Conservation (phyloP, 2,113 vertebrate species). For the Alouatta palliata region DNA sequence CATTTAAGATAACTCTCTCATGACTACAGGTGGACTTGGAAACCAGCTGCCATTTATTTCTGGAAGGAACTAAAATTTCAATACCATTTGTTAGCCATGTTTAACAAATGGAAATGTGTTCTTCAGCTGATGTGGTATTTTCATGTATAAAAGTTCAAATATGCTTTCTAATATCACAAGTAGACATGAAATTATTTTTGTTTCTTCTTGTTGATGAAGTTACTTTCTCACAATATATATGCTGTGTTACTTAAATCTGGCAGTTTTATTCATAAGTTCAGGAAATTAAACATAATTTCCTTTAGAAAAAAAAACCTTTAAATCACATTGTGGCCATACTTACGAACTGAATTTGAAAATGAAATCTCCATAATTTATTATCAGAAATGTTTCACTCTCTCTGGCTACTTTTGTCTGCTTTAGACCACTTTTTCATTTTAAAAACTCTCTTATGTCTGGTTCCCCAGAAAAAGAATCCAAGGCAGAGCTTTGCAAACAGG, state of each 20-base stretch:
- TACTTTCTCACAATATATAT: background rate
- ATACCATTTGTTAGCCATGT: background rate
- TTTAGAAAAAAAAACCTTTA: background rate
- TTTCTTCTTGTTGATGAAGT: constrained; percentile 14
- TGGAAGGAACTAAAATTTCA: constrained; percentile 44
- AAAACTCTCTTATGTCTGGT: background rate
- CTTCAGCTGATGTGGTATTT: background rate
- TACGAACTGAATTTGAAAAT: background rate
- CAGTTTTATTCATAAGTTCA: constrained; percentile 16
- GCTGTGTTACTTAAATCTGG: background rate
- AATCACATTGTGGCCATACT: background rate
- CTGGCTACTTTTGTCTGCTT: background rate
- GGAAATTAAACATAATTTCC: background rate
- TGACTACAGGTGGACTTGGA: background rate
- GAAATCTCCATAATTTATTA: background rate
- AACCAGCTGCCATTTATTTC: constrained; percentile 36
- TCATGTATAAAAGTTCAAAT: background rate
- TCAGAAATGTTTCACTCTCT: background rate
- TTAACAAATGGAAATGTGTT: background rate
- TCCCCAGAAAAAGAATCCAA: background rate
- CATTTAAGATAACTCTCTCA: constrained; percentile 27
- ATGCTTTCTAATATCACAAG: background rate
- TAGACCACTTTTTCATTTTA: background rate
- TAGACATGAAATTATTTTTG: background rate
- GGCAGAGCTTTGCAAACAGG: background rate